A percentile compares a stretch with the other conserved stretches of the same genome.
Conservation (phyloP, 2,797 vertebrate genomes). For the Chaetophractus vellerosus region DNA sequence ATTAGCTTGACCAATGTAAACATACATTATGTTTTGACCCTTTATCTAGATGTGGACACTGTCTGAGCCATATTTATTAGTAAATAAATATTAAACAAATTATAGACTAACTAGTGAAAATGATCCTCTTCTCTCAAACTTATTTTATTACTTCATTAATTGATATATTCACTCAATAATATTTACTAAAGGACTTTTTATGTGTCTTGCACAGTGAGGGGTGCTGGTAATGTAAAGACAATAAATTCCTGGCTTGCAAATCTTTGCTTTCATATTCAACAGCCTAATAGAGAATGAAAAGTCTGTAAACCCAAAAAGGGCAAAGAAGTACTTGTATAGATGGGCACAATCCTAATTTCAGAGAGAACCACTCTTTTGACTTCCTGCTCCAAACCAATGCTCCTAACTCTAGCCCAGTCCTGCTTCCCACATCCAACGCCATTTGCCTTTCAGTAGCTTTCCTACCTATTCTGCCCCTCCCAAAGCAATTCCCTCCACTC, state of each 20-base stretch:
- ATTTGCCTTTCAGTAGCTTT: neutral
- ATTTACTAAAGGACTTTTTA: neutral
- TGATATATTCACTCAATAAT: neutral
- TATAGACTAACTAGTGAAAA: neutral
- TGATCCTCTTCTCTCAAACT: neutral
- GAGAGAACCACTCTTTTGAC: neutral
- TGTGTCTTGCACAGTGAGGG: neutral
- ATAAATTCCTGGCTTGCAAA: neutral
- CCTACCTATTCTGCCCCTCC: neutral
- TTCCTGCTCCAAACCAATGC: neutral
- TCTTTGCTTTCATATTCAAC: neutral
- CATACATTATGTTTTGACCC: neutral
- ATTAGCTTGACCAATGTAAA: neutral
- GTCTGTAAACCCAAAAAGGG: neutral
- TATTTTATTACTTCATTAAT: constrained; percentile 2
- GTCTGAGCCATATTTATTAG: neutral
- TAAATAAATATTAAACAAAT: neutral
- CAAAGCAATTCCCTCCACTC: neutral
- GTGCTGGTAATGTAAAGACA: neutral
- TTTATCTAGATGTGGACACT: neutral
- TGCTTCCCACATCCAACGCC: neutral
- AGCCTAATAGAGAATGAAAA: neutral
- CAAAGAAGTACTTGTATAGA: neutral
- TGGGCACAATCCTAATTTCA: neutral
- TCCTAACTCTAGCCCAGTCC: neutral